These are phyloP conservation scores for Miltochrista miniata DNA, from an alignment of 2,888 invertebrate genomes.

Conservation along the genomic window DNA sequence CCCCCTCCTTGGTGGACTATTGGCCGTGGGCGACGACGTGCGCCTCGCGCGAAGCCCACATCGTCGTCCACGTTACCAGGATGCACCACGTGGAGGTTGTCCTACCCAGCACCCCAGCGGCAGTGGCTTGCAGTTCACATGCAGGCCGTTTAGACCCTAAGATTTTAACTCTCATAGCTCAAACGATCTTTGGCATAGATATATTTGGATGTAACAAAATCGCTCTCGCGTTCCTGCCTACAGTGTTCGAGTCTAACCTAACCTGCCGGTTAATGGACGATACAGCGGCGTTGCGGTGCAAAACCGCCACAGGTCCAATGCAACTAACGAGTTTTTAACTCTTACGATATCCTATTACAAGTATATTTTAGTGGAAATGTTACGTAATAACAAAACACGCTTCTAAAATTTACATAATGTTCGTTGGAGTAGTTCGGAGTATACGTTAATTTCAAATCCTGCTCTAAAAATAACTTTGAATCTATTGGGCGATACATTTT, in stretches of 20 bases:
- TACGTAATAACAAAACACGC: neutral
- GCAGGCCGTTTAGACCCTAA: no score
- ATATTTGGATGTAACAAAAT: neutral
- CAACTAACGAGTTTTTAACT: constrained; percentile 63
- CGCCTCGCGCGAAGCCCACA: no score
- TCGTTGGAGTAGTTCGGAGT: neutral
- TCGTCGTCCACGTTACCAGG: no score
- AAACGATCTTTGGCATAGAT: no score
- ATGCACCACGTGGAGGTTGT: no score
- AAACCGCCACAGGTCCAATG: constrained; percentile 27
- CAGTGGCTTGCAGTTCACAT: no score
- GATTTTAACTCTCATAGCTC: no score
- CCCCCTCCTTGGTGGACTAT: no score
- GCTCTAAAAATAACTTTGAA: no score
- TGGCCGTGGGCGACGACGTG: no score
- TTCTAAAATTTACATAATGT: neutral
- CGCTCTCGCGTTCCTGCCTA: neutral
- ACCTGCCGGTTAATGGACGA: constrained; percentile 18
- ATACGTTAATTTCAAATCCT: neutral
- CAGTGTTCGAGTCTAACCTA: neutral
- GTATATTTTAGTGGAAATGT: constrained; percentile 15
- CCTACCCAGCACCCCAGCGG: no score
- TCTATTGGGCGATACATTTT: no score
- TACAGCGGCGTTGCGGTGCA: constrained; percentile 3
- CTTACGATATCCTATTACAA: constrained; percentile 42